Conservation (phyloP, 1,140 invertebrate species). For the Meteorus sp. region DNA sequence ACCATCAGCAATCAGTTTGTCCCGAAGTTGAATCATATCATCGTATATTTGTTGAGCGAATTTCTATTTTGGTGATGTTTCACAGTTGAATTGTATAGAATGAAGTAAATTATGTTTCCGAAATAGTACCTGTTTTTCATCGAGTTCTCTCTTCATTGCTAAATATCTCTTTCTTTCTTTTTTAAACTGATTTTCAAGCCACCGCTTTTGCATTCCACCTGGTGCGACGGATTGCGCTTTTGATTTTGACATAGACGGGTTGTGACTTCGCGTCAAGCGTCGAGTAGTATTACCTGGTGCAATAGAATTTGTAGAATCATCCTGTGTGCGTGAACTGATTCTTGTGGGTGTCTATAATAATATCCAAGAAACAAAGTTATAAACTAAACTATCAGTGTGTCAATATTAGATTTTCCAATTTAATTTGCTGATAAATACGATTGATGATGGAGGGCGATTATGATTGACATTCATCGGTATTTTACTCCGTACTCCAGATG, state of each 20-base stretch:
- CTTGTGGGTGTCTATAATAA: no score
- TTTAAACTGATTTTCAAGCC: slow-evolving; percentile 38
- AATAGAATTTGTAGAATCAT: no score
- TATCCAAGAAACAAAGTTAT: no score
- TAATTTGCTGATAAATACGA: no score
- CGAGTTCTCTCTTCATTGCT: slow-evolving; percentile 33
- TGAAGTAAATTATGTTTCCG: no score
- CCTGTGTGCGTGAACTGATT: no score
- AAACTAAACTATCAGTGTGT: no score
- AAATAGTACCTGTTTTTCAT: slow-evolving; percentile 41
- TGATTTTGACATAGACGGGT: slow-evolving; percentile 16
- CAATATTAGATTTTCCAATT: no score
- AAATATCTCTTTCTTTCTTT: slow-evolving; percentile 39
- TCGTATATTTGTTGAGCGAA: slow-evolving; percentile 29
- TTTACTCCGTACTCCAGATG: slow-evolving; percentile 2
- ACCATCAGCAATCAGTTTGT: slow-evolving; percentile 40
- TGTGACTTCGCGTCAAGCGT: slow-evolving; percentile 15
- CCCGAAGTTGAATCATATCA: slow-evolving; percentile 38
- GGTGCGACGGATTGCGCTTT: not conserved
- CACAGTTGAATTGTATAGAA: no score
- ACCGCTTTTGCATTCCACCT: slow-evolving; percentile 24
- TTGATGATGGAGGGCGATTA: not conserved
- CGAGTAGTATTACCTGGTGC: slow-evolving; percentile 10
- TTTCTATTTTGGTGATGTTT: slow-evolving; percentile 18
- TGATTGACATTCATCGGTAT: slow-evolving; percentile 10